Percentiles rank a stretch among this genome's conserved stretches.
These are phyloP conservation scores for Tympanuchus pallidicinctus DNA, from an alignment of 2,113 vertebrate genomes.

Conservation along the genomic window DNA sequence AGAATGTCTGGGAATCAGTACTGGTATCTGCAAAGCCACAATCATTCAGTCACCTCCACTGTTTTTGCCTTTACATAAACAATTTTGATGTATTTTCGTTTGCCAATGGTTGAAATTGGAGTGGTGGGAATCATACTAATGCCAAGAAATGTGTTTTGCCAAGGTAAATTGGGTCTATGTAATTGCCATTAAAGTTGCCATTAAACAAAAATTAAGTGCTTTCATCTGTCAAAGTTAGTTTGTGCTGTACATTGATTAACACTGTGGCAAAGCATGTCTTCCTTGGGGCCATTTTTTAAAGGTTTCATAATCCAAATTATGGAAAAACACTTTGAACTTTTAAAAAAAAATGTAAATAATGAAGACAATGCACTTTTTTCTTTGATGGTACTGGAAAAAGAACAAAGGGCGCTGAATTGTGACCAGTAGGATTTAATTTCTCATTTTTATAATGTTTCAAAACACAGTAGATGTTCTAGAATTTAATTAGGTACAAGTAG, in stretches of 20 bases:
- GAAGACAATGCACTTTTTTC: slow-evolving; percentile 69
- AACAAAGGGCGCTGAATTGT: slow-evolving; percentile 8
- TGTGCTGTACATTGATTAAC: slow-evolving; percentile 8
- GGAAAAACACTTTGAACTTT: neutral
- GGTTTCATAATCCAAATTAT: slow-evolving; percentile 34
- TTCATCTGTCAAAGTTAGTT: slow-evolving; percentile 25
- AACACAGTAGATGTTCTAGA: slow-evolving; percentile 63
- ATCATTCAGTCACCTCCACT: neutral
- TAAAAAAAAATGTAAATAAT: neutral
- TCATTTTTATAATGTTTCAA: slow-evolving; percentile 64
- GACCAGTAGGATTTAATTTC: slow-evolving; percentile 36
- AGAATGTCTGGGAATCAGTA: neutral
- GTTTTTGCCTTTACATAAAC: slow-evolving; percentile 5
- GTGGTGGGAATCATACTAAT: neutral
- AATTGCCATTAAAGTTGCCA: slow-evolving; percentile 64
- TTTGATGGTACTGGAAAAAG: slow-evolving; percentile 62
- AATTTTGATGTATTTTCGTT: neutral
- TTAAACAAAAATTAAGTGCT: slow-evolving; percentile 34
- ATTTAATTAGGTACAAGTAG: slow-evolving; percentile 63
- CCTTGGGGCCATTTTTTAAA: slow-evolving; percentile 47
- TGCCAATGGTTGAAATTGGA: slow-evolving; percentile 26
- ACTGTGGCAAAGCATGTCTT: slow-evolving; percentile 8
- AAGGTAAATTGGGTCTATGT: slow-evolving; percentile 27
- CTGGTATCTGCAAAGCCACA: neutral
- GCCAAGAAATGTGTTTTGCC: slow-evolving; percentile 59